A percentile compares a stretch with the other conserved stretches of the same genome.
These are phyloP conservation scores for Solenodon paradoxus DNA, from an alignment of 2,113 vertebrate genomes.

Conservation along the genomic window DNA sequence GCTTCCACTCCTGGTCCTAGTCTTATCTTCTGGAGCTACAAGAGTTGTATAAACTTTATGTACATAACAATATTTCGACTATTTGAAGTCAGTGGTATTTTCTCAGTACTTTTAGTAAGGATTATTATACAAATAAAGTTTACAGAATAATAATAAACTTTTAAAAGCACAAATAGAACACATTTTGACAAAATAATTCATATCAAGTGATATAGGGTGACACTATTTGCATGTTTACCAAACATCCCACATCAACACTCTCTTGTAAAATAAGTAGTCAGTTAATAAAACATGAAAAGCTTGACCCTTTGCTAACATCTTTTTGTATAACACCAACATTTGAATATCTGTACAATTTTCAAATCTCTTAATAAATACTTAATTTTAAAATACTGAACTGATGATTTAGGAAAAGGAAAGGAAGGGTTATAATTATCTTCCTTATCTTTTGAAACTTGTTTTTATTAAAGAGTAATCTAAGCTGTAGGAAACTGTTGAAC, in stretches of 20 bases:
- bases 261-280: neutral
- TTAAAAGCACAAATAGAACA: neutral
- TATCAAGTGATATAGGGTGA: neutral
- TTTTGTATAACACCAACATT: conserved; percentile 5
- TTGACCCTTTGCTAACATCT: neutral
- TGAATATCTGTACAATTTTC: neutral
- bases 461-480: neutral
- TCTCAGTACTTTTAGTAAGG: neutral
- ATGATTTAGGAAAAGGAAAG: neutral
- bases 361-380: neutral
- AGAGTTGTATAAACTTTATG: neutral
- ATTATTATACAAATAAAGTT: neutral
- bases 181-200: conserved; percentile 10
- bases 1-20: neutral
- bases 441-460: neutral
- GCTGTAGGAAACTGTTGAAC: neutral
- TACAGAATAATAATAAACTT: neutral
- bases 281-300: neutral
- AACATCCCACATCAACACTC: neutral
- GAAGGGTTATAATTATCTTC: neutral
- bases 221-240: neutral
- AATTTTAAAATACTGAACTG: conserved; percentile 26
- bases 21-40: neutral
- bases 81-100: neutral
- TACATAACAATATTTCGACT: neutral